Percentiles rank a stretch among this genome's conserved stretches.
Evolutionary conservation across 2,888 invertebrate species (phyloP).

Genomic region (Tribolium freemani): DNA sequence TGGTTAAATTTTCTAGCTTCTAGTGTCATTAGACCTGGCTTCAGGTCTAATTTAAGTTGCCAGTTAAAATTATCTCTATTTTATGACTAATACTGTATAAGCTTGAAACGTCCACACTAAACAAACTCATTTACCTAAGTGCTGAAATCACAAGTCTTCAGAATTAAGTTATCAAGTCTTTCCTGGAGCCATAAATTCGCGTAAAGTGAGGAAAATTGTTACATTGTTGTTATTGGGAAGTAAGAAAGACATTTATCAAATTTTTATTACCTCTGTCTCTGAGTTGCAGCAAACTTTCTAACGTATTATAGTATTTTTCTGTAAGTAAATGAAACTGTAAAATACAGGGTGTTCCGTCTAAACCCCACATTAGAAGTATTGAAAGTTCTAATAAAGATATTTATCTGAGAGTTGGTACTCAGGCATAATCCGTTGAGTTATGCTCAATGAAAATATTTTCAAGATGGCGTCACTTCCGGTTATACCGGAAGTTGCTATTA

Average conservation of each 20-base stretch:
- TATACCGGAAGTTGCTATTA: no score
- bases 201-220: not conserved
- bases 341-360: no score
- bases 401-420: no score
- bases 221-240: not conserved
- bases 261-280: not conserved
- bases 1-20: not conserved
- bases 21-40: not conserved
- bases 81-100: not conserved
- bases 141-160: not conserved
- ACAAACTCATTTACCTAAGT: not conserved
- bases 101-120: not conserved
- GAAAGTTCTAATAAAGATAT: no score
- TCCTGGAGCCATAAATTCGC: not conserved
- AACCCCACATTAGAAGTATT: no score
- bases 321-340: not conserved
- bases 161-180: not conserved
- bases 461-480: no score
- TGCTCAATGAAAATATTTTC: no score
- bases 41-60: not conserved
- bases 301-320: not conserved
- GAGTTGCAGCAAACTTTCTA: not conserved
- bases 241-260: not conserved
- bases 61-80: not conserved
- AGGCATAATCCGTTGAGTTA: no score